Base-by-base conservation (phyloP, 1,140 invertebrate genomes). In the Panagrolaimus sp. region DNA sequence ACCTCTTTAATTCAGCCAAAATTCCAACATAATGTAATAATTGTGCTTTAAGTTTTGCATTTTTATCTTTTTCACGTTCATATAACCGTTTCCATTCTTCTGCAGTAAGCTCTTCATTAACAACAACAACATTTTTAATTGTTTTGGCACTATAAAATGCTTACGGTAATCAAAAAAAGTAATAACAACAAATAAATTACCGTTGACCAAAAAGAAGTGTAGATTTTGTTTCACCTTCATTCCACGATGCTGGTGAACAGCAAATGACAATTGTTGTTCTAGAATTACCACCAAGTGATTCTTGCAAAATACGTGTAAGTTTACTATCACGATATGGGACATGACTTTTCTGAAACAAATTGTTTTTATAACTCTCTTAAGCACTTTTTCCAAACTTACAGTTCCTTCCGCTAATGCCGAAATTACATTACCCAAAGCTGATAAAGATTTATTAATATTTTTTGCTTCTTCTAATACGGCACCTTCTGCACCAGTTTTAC, bases 251-350 rank as follows among this genome's bases (percentile, higher is more conserved):
- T 16, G 96, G 96, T 0, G 96, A 99, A 84, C 94, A 97, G 84
- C 96, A 99, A 81, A 98, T 99, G 68, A 99, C 93, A 80, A 99
- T 98, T 14, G 96, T 98, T 43, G 94, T 97, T 74, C 96, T 88
- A 25, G 96, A 96, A 84, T 99, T 99, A 81, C 96, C 96, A 85
- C 96, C 96, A 61, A 99, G 88, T 68, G 93, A 97, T 86, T 99
- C 96, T 88, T 99, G 96, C 69, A 99, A 86, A 78, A 99, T 98
- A 85, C 96, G 88, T 0, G 96, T 99, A 68, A 99, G 84, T 86
- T 99, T 99, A 9, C 93, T 97, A 86, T 99, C 96, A 88, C 96
- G 89, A 88, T 98, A 98, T 14, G 96, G 96, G 83, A 99, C 96
- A 86, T 98, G 95, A 69, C 92, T 92, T 87, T 97, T 97, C 87